Evolutionary conservation across 1,140 invertebrate species (phyloP).

Genomic region (Spodoptera litura): DNA sequence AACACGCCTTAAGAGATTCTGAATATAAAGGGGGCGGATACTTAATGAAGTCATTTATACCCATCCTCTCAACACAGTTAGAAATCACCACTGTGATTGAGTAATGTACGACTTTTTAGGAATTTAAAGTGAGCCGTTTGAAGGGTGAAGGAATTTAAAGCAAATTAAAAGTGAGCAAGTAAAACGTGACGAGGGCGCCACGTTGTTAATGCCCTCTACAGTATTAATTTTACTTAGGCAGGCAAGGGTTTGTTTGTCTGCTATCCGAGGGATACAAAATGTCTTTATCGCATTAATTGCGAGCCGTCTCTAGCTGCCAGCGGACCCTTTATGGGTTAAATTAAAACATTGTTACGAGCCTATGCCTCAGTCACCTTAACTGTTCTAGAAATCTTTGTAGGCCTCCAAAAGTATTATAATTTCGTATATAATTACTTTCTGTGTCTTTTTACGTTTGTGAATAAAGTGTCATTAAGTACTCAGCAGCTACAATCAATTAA

Average conservation of each 20-base stretch:
- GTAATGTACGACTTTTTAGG: slow-evolving; percentile 42
- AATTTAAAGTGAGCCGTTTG: slow-evolving; percentile 10
- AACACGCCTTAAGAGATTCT: slow-evolving; percentile 60
- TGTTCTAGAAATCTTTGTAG: slow-evolving; percentile 15
- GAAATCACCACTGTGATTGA: slow-evolving; percentile 51
- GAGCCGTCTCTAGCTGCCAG: slow-evolving; percentile 53
- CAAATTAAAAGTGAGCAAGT: slow-evolving; percentile 31
- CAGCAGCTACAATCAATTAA: slow-evolving; percentile 28
- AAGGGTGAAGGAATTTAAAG: slow-evolving; percentile 21
- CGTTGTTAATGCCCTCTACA: slow-evolving; percentile 51
- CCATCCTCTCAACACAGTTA: slow-evolving; percentile 53
- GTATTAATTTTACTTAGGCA: slow-evolving; percentile 63
- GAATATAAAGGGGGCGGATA: slow-evolving; percentile 64
- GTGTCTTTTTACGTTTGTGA: slow-evolving; percentile 11
- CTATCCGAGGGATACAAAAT: slow-evolving; percentile 59
- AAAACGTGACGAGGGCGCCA: slow-evolving; percentile 11
- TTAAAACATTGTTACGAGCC: slow-evolving; percentile 56
- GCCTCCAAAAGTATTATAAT: slow-evolving; percentile 2
- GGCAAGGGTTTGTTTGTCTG: slow-evolving; percentile 60
- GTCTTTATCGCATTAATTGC: slow-evolving; percentile 73
- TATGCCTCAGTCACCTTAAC: slow-evolving; percentile 12
- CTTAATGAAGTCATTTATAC: slow-evolving; percentile 75
- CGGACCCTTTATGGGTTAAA: slow-evolving; percentile 53
- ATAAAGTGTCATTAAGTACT: slow-evolving; percentile 29
- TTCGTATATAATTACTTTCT: slow-evolving; percentile 16